Evolutionary conservation across 2,888 invertebrate species (phyloP).

Genomic region (Cheilosia variabilis): DNA sequence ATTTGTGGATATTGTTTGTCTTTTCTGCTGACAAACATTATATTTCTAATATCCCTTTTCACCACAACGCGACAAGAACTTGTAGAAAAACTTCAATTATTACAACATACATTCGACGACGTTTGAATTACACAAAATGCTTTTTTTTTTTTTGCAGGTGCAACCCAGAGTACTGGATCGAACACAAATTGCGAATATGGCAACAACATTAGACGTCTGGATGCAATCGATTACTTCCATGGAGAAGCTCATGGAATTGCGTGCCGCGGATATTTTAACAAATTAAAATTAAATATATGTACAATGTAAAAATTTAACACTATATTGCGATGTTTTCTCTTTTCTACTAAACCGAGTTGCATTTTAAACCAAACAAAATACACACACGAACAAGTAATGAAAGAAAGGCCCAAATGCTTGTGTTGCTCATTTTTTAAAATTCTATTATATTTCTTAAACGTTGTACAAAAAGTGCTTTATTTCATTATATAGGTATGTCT

Average conservation of each 20-base stretch:
- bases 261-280: slow-evolving; percentile 83
- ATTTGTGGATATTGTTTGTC: too few species aligned
- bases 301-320: slow-evolving; percentile 23
- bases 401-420: background rate
- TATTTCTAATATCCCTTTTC: too few species aligned
- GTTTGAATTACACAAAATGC: too few species aligned
- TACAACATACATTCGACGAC: too few species aligned
- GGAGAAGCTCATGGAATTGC: slow-evolving; percentile 83
- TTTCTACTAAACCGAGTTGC: slow-evolving; percentile 54
- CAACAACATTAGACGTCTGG: slow-evolving; percentile 82
- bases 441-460: slow-evolving; percentile 7
- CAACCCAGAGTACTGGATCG: slow-evolving; percentile 90
- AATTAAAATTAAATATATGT: slow-evolving; percentile 78
- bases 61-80: too few species aligned
- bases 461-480: slow-evolving; percentile 56
- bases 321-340: slow-evolving; percentile 29
- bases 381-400: slow-evolving; percentile 13
- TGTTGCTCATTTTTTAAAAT: slow-evolving; percentile 30
- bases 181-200: slow-evolving; percentile 83
- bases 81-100: too few species aligned
- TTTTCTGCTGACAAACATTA: too few species aligned
- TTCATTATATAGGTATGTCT: background rate
- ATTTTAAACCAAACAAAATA: slow-evolving; percentile 41
- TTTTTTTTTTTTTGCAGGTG: slow-evolving; percentile 79
- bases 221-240: slow-evolving; percentile 83